A percentile compares a stretch with the other conserved stretches of the same genome.
Evolutionary conservation across 1,140 invertebrate genomes (phyloP).

Genomic region (Drosophila mojavensis): DNA sequence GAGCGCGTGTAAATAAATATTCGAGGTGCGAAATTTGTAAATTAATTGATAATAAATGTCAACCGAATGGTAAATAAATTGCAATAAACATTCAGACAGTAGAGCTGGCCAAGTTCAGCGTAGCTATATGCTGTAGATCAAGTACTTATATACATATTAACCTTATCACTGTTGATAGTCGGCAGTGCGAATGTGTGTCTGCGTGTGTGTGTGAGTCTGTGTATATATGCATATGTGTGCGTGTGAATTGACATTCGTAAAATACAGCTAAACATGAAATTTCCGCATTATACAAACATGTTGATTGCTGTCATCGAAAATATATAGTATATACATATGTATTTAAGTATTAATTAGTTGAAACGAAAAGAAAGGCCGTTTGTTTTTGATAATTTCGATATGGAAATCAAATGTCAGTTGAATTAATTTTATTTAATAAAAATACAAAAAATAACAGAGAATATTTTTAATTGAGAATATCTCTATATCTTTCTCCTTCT

Average conservation of each 20-base stretch:
- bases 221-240: conserved; percentile 1
- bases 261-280: conserved; percentile 16
- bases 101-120: conserved; percentile 12
- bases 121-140: conserved; percentile 16
- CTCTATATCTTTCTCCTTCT: not conserved
- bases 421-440: conserved; percentile 66
- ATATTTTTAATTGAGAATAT: not conserved
- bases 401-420: conserved; percentile 54
- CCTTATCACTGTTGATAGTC: conserved; percentile 26
- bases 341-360: conserved; percentile 65
- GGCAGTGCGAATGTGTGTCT: not conserved
- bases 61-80: conserved; percentile 38
- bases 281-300: conserved; percentile 33
- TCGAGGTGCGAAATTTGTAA: conserved; percentile 66
- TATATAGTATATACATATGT: conserved; percentile 29
- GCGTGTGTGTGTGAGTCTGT: not conserved
- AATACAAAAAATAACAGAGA: conserved; percentile 24
- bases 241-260: conserved; percentile 26
- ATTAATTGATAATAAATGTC: conserved; percentile 65
- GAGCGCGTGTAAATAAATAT: conserved; percentile 71
- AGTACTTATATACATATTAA: conserved; percentile 26
- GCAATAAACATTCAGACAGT: conserved; percentile 5
- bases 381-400: conserved; percentile 57
- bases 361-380: conserved; percentile 39
- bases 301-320: conserved; percentile 55